Conservation (phyloP, 2,113 vertebrate genomes). For the Lasiurus cinereus region DNA sequence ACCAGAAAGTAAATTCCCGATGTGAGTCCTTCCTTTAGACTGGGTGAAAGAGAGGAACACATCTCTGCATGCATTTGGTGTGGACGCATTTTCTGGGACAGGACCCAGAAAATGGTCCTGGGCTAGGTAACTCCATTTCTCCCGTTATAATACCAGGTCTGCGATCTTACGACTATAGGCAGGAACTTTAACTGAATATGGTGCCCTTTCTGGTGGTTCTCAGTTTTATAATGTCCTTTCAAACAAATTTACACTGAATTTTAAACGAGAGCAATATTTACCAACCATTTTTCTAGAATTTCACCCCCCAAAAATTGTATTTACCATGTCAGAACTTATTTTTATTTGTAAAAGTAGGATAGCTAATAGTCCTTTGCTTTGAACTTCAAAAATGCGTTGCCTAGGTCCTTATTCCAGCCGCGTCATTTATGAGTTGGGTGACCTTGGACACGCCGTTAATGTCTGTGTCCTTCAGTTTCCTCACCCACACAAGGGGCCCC, state of each 20-base stretch:
- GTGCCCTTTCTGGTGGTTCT: neutral
- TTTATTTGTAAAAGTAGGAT: constrained; percentile 26
- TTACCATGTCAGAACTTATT: neutral
- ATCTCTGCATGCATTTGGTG: neutral
- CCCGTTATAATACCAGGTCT: neutral
- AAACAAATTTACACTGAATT: neutral
- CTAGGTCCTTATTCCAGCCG: neutral
- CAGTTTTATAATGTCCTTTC: neutral
- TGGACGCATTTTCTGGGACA: neutral
- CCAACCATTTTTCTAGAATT: constrained; percentile 23
- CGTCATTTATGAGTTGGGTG: neutral
- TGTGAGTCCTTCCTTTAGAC: neutral
- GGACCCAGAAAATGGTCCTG: no score
- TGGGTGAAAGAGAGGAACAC: neutral
- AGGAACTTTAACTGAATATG: neutral
- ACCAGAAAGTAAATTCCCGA: neutral
- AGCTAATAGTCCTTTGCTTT: neutral
- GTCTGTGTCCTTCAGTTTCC: neutral
- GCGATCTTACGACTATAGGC: neutral
- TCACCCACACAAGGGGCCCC: neutral
- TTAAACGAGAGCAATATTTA: neutral
- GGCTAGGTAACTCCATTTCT: no score
- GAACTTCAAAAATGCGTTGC: neutral
- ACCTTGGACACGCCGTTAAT: neutral
- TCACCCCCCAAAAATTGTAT: neutral